A percentile compares a stretch with the other conserved stretches of the same genome.
Conservation (phyloP, 2,888 invertebrate species). For the Busseola fusca region DNA sequence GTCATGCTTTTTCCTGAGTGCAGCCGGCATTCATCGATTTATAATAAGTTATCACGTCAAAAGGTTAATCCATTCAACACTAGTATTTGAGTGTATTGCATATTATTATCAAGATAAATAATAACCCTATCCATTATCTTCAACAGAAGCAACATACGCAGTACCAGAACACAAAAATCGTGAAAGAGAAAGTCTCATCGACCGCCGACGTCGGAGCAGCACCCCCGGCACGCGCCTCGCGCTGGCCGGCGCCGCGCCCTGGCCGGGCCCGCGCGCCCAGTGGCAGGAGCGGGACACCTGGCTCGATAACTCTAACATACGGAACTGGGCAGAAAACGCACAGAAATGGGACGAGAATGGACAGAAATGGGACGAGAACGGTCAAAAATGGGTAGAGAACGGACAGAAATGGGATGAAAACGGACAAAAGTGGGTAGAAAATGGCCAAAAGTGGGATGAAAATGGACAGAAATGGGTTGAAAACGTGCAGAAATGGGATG, state of each 20-base stretch:
- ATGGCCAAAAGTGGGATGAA: conserved; percentile 66
- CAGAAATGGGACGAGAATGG: conserved; percentile 75
- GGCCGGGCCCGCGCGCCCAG: no score
- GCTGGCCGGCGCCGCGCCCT: conserved; percentile 74
- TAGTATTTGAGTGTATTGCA: neutral
- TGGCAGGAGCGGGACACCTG: conserved; percentile 79
- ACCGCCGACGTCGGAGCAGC: conserved; percentile 80
- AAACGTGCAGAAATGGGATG: conserved; percentile 70
- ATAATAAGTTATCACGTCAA: no score
- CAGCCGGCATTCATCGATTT: no score
- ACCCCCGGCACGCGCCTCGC: conserved; percentile 82
- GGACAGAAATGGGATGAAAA: conserved; percentile 75
- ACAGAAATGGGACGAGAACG: conserved; percentile 80
- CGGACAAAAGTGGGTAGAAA: conserved; percentile 72
- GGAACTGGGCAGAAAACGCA: conserved; percentile 81
- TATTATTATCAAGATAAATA: neutral
- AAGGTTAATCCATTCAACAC: neutral
- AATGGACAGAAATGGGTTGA: conserved; percentile 70
- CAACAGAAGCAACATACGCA: conserved; percentile 84
- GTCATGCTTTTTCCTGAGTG: no score
- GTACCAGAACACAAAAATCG: conserved; percentile 82
- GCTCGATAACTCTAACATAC: conserved; percentile 80
- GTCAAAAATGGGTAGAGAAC: conserved; percentile 71
- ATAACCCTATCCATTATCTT: neutral
- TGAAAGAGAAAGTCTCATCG: conserved; percentile 79